Conservation (phyloP, 2,797 vertebrate genomes). For the Poliocrania exsul region DNA sequence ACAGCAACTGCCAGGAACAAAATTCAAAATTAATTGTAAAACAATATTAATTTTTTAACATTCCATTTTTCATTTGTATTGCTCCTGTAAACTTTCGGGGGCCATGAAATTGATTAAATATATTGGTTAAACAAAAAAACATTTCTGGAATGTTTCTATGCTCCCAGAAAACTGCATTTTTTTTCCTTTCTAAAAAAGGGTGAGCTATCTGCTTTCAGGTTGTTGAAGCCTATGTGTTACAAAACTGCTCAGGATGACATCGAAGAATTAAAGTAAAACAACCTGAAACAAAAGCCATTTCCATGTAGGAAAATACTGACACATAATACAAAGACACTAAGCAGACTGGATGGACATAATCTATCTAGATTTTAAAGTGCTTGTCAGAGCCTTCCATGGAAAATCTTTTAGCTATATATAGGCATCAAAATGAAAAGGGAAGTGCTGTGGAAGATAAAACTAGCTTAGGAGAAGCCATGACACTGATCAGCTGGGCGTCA, state of each 20-base stretch:
- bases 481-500: background rate
- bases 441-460: background rate
- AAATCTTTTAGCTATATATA: background rate
- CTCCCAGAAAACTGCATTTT: background rate
- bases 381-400: background rate
- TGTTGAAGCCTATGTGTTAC: background rate
- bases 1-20: background rate
- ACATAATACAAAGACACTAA: background rate
- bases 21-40: background rate
- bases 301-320: background rate
- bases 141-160: background rate
- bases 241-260: background rate
- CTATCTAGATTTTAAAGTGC: background rate
- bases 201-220: background rate
- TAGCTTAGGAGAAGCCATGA: background rate
- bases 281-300: background rate
- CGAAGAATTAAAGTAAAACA: background rate
- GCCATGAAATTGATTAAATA: background rate
- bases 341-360: background rate
- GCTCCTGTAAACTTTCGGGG: background rate
- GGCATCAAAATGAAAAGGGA: background rate
- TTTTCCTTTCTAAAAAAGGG: background rate
- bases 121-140: background rate
- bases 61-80: background rate
- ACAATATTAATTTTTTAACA: background rate